phyloP scores from a whole-genome alignment of 1,140 invertebrate species.

The Bombus confusus region DNA sequence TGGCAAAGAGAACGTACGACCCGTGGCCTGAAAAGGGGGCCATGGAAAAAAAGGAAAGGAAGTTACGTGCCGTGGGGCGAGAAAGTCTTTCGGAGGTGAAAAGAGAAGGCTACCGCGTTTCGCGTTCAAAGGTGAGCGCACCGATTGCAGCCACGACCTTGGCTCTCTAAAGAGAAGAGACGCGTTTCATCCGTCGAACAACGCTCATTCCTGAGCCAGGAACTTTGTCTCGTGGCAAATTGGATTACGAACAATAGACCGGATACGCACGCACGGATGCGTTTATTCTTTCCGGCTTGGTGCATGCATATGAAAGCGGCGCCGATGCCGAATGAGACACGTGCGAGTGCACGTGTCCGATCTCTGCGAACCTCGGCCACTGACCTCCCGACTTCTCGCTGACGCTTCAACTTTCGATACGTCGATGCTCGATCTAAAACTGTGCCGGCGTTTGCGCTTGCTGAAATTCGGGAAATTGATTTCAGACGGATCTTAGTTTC shows the following conservation, averaged over 20 bases:
- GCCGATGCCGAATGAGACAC: conserved; percentile 38
- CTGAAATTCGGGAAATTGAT: not conserved
- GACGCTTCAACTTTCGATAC: not conserved
- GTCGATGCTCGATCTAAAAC: not conserved
- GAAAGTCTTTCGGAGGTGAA: conserved; percentile 41
- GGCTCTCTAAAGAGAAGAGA: not conserved
- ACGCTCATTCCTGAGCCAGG: not conserved
- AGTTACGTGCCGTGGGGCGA: conserved; percentile 11
- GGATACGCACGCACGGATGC: conserved; percentile 42
- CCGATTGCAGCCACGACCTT: not conserved
- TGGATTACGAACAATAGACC: conserved; percentile 41
- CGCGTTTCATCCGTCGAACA: conserved; percentile 14
- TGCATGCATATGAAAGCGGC: conserved; percentile 33
- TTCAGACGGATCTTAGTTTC: not conserved
- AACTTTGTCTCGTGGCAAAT: conserved; percentile 13
- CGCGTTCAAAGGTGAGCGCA: conserved; percentile 2
- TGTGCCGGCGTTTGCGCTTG: too few species aligned
- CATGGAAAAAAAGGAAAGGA: conserved; percentile 12
- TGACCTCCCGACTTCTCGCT: conserved; percentile 19
- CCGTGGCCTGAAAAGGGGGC: conserved; percentile 9
- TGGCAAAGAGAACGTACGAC: too few species aligned
- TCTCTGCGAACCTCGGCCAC: conserved; percentile 27
- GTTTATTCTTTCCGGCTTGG: conserved; percentile 42
- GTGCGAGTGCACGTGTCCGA: conserved; percentile 49
- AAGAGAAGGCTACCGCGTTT: conserved; percentile 32